Base-by-base conservation (phyloP, 2,888 invertebrate genomes). In the Tipula vernalis region DNA sequence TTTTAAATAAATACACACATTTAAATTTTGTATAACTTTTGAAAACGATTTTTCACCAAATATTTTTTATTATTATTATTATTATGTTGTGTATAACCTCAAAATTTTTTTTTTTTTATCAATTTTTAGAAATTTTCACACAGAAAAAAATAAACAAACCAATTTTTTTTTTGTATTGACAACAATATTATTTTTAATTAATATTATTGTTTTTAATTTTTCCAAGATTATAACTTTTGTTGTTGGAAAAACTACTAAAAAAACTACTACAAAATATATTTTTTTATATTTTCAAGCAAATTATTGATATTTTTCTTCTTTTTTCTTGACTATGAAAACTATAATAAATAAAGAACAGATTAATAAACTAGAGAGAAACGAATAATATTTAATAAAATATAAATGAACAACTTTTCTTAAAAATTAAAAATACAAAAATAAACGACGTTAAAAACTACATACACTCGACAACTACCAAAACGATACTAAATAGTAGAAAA, bases 401-500 rank as follows among this genome's bases (percentile, higher is more conserved):
- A 39, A 84, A 84, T 39, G 84, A 84, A 84, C 39, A 84, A 84
- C 84, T 71, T 71, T 71, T 51, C 51, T 51, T 71, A 8, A 71
- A 71, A 28, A 3, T 18, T 28, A 28, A 71, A 71, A 28, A 71
- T 71, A 71, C 51, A n/a, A 83, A 83, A 39, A 39, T 4, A 84
- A 39, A 84, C 57, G 86, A 86, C 86, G 39, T 51, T 36, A 87
- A 87, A 87, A 87, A 88, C 87, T 88, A 88, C 88, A 86, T 88
- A 88, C 90, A 88, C 91, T 90, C 91, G 90, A 90, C 91, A 91
- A 90, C 91, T 90, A 91, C 90, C 91, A 90, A 90, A 89, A 90
- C 90, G 90, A 90, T 90, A 91, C 91, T 91, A 42, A 85, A 85
- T 42, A 42, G 42, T n/a, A n/a, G n/a, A 85, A 41, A 85, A 39